These are phyloP conservation scores for Brachionus asplanchnoidis DNA, from an alignment of 1,140 invertebrate species.

Conservation along the genomic window DNA sequence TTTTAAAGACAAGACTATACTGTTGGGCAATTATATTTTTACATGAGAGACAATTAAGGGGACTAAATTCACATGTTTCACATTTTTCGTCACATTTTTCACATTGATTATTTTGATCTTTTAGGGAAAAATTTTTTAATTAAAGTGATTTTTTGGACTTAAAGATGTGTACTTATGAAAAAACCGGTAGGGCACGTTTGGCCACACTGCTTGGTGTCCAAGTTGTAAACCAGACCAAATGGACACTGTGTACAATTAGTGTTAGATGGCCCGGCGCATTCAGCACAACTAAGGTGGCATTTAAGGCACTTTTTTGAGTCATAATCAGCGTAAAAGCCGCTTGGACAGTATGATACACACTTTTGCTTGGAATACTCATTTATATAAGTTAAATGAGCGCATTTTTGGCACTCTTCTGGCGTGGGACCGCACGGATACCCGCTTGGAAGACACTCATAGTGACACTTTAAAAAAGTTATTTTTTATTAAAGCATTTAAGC, in stretches of 20 bases:
- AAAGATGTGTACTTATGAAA: neutral
- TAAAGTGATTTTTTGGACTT: neutral
- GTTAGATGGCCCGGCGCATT: neutral
- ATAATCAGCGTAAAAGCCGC: neutral
- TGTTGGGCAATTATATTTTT: neutral
- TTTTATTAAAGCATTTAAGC: neutral
- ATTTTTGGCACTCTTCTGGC: neutral
- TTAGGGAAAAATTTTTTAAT: neutral
- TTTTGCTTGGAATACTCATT: neutral
- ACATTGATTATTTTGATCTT: constrained; percentile 20
- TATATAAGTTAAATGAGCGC: neutral
- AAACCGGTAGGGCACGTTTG: neutral
- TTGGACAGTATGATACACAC: constrained; percentile 19
- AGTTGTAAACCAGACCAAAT: neutral
- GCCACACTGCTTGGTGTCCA: neutral
- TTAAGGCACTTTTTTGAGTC: neutral
- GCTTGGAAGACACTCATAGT: neutral
- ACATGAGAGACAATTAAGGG: constrained; percentile 14
- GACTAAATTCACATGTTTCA: constrained; percentile 11
- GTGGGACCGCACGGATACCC: constrained; percentile 18
- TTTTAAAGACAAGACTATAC: neutral
- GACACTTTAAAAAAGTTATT: constrained; percentile 1
- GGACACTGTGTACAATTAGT: neutral
- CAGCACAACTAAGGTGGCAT: constrained; percentile 23
- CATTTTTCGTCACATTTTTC: constrained; percentile 27